phyloP scores from a whole-genome alignment of 2,797 vertebrate genomes.

The Myotis planiceps region DNA sequence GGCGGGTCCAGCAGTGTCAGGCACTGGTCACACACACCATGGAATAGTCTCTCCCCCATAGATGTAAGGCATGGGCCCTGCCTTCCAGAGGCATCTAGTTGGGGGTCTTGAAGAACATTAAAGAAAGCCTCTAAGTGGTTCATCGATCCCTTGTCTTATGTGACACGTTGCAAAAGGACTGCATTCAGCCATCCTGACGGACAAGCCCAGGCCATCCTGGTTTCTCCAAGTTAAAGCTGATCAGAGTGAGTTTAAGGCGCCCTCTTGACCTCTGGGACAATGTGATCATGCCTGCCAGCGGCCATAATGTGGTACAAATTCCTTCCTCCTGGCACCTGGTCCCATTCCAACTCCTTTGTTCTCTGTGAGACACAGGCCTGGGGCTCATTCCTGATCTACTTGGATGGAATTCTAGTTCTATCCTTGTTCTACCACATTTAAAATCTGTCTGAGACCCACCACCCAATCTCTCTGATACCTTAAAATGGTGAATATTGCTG shows the following conservation, averaged over 20 bases:
- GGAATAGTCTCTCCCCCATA: background rate
- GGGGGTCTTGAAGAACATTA: background rate
- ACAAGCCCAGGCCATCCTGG: slow-evolving; percentile 24
- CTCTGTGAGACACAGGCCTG: background rate
- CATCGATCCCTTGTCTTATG: fast-evolving
- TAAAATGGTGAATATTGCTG: background rate
- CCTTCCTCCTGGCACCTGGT: background rate
- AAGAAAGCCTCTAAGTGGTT: background rate
- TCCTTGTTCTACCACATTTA: background rate
- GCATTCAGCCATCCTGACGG: background rate
- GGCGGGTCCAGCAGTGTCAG: background rate
- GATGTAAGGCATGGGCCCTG: background rate
- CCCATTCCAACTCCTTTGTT: background rate
- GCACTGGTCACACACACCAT: background rate
- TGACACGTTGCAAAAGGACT: background rate
- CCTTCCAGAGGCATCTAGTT: background rate
- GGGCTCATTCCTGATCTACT: background rate
- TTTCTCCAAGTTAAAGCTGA: slow-evolving; percentile 83
- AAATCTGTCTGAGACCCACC: background rate
- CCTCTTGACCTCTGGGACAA: slow-evolving; percentile 72
- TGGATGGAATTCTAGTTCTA: background rate
- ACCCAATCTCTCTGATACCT: background rate
- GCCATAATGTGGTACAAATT: background rate
- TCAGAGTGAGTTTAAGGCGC: slow-evolving; percentile 75
- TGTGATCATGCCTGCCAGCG: background rate